These are phyloP conservation scores for Empis stercorea DNA, from an alignment of 2,888 invertebrate genomes.

Conservation along the genomic window DNA sequence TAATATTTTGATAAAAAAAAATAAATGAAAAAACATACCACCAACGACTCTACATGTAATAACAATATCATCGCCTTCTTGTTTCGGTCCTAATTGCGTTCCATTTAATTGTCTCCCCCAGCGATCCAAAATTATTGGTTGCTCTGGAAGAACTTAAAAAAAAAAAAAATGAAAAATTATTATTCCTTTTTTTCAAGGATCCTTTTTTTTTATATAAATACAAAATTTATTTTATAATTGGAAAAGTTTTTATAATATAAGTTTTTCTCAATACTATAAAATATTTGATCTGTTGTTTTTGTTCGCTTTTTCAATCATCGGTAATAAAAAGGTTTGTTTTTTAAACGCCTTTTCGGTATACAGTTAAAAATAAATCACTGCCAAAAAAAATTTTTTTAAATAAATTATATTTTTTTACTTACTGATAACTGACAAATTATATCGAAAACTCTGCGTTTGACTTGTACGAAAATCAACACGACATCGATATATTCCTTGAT, in stretches of 20 bases:
- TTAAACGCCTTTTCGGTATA: too few relatives aligned
- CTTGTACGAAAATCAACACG: constrained; percentile 81
- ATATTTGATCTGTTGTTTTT: background rate
- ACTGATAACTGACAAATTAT: constrained; percentile 85
- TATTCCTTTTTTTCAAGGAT: background rate
- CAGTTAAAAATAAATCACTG: too few relatives aligned
- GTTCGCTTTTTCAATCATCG: background rate
- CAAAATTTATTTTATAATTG: background rate
- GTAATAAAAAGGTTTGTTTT: background rate
- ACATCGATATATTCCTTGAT: constrained; percentile 82
- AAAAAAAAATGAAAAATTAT: background rate
- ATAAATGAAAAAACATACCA: constrained; percentile 42
- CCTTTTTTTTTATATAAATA: background rate
- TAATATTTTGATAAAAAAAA: too few relatives aligned
- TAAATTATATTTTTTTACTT: constrained; percentile 36
- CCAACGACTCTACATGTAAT: constrained; percentile 78
- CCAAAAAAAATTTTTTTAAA: background rate
- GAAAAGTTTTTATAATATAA: background rate
- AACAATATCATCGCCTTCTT: constrained; percentile 73
- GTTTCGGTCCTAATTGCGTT: constrained; percentile 67
- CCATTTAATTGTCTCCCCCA: constrained; percentile 72
- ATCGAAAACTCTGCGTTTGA: constrained; percentile 77
- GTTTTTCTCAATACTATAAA: background rate
- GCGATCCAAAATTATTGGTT: constrained; percentile 71
- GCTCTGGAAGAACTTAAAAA: constrained; percentile 69